phyloP scores from a whole-genome alignment of 1,140 invertebrate genomes.

The Hermetia illucens region DNA sequence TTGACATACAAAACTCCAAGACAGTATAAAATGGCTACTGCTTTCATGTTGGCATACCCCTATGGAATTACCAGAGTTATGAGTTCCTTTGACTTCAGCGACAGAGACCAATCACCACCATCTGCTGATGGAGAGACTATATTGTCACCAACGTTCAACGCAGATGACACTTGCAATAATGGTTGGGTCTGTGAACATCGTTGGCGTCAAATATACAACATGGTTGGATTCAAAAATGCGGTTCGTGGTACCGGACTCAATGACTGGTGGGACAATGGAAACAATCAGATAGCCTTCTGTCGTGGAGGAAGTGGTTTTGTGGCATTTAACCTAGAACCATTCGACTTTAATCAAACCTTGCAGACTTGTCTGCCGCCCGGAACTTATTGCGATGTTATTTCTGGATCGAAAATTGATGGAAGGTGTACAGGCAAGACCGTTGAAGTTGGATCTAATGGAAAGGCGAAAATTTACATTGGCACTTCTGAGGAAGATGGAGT shows the following conservation, averaged over 20 bases:
- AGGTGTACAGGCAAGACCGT: conserved; percentile 56
- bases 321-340: conserved; percentile 49
- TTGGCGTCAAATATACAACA: conserved; percentile 74
- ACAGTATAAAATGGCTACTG: conserved; percentile 60
- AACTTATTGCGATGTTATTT: conserved; percentile 74
- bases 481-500: conserved; percentile 41
- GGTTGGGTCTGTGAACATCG: conserved; percentile 89
- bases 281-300: conserved; percentile 66
- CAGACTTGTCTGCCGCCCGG: conserved; percentile 62
- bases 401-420: conserved; percentile 44
- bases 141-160: conserved; percentile 40
- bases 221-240: conserved; percentile 64
- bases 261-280: conserved; percentile 65
- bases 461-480: conserved; percentile 44
- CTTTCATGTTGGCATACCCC: conserved; percentile 63
- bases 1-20: conserved; percentile 46
- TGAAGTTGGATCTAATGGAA: conserved; percentile 45
- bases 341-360: conserved; percentile 38
- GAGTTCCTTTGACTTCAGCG: conserved; percentile 51
- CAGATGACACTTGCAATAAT: conserved; percentile 29
- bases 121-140: conserved; percentile 31
- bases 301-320: conserved; percentile 57
- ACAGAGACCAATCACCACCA: conserved; percentile 35
- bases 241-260: conserved; percentile 36
- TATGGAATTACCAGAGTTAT: conserved; percentile 60